These are phyloP conservation scores for Jordanella pulchra DNA, from an alignment of 2,797 vertebrate genomes.

Conservation along the genomic window DNA sequence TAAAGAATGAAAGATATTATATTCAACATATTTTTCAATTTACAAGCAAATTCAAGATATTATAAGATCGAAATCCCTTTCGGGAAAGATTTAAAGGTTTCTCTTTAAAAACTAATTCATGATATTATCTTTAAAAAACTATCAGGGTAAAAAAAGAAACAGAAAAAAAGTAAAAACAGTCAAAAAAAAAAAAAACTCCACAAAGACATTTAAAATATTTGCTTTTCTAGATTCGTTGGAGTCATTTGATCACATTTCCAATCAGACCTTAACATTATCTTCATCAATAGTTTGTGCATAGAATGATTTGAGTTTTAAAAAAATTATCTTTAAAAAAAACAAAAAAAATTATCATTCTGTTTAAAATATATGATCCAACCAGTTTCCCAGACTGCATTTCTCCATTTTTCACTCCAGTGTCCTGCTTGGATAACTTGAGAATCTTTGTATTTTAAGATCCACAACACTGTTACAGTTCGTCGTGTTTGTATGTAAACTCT, in stretches of 20 bases:
- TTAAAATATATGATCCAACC: background rate
- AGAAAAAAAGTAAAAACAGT: background rate
- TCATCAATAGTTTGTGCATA: background rate
- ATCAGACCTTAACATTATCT: background rate
- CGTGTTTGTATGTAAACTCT: conserved; percentile 96
- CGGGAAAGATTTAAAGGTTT: background rate
- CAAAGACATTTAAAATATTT: background rate
- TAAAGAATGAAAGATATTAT: background rate
- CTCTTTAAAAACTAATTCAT: background rate
- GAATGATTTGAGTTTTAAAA: no score
- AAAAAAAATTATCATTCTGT: background rate
- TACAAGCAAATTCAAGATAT: background rate
- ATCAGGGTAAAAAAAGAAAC: background rate
- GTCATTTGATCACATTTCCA: background rate
- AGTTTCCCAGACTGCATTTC: background rate
- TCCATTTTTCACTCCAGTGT: conserved; percentile 11
- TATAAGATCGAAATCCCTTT: background rate
- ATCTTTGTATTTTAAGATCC: background rate
- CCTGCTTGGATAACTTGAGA: conserved; percentile 28
- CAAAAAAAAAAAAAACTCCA: background rate
- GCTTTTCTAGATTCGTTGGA: background rate
- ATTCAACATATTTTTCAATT: background rate
- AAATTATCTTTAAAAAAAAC: no score
- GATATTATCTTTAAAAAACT: background rate
- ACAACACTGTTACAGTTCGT: conserved; percentile 84